These are phyloP conservation scores for Drosophila birchii DNA, from an alignment of 2,888 invertebrate species.

Conservation along the genomic window DNA sequence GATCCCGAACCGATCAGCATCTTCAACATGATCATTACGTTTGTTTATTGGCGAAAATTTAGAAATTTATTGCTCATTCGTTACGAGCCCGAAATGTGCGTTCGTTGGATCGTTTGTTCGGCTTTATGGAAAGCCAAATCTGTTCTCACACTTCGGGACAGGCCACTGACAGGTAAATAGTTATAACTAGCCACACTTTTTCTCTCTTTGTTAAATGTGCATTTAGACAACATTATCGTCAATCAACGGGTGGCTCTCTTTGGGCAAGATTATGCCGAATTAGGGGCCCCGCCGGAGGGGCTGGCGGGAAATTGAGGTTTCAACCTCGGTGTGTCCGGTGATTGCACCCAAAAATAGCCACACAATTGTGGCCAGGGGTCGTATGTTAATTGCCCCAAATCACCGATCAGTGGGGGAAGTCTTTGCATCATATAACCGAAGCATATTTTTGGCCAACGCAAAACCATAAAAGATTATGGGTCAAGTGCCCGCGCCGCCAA, in stretches of 20 bases:
- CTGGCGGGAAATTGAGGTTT: slow-evolving; percentile 26
- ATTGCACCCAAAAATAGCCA: slow-evolving; percentile 38
- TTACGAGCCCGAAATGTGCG: slow-evolving; percentile 60
- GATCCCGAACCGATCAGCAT: slow-evolving; percentile 49
- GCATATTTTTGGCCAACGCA: slow-evolving; percentile 12
- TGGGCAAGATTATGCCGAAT: slow-evolving; percentile 61
- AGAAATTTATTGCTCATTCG: slow-evolving; percentile 78
- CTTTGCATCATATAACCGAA: slow-evolving; percentile 12
- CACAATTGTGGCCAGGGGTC: slow-evolving; percentile 39
- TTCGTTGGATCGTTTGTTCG: slow-evolving; percentile 15
- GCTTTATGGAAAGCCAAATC: slow-evolving; percentile 54
- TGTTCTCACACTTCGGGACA: slow-evolving; percentile 72
- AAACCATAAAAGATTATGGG: slow-evolving; percentile 19
- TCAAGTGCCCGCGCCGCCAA: slow-evolving; percentile 8
- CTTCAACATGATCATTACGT: slow-evolving; percentile 71
- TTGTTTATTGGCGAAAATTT: slow-evolving; percentile 79
- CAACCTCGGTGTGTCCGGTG: slow-evolving; percentile 26
- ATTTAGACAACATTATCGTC: slow-evolving; percentile 68
- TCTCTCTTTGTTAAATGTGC: slow-evolving; percentile 60
- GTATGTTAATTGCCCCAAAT: slow-evolving; percentile 40
- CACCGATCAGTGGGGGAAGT: slow-evolving; percentile 13
- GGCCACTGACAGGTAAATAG: slow-evolving; percentile 63
- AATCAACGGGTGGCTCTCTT: slow-evolving; percentile 64
- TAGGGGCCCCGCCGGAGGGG: slow-evolving; percentile 25
- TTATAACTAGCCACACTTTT: slow-evolving; percentile 39